Base-by-base conservation (phyloP, 2,888 invertebrate genomes). In the Lasius fuliginosus region DNA sequence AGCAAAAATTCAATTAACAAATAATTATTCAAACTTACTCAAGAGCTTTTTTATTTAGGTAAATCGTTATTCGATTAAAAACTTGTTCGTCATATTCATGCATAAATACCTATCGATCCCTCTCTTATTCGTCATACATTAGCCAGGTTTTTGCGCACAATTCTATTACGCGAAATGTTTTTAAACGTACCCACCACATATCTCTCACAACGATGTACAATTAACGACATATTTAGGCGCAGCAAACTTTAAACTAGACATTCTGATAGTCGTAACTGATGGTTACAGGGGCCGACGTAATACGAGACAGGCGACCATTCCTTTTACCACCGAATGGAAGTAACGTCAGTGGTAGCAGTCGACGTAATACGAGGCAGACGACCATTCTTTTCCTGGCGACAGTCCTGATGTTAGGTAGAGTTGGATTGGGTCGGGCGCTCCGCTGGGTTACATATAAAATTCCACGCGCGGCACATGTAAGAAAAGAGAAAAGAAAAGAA, bases 341-440 rank as follows among this genome's bases (percentile, higher is more conserved):
- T 81, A 81, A 73, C 60, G 64, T 42, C 53, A 82, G 82, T 53
- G 40, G 82, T 82, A 75, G 60, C 74, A 60, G 27, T 11, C 53
- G 75, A 82, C 82, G 85, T 87, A 76, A 76, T 27, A 58, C 49
- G 67, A 56, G 75, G 49, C 79, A 68, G 65, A 36, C 81, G 42
- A 27, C 49, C 68, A 68, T 88, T 85, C 81, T 73, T 79, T 75
- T 67, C 36, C 58, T n/a, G 79, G 30, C 23, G 71, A 85, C 76
- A 82, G 56, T 71, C 36, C 12, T 68, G 42, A 69, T 33, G 79
- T 73, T 36, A 56, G 53, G 53, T 53, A 53, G 53, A 53, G 53
- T 53, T 53, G 53, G 53, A 53, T 73, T 33, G 46, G 33, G 46
- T 60, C 18, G 56, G 71, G 68, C 46, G 62, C 15, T 56, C 60